These are phyloP conservation scores for Pica pica DNA, from an alignment of 2,113 vertebrate species.

Conservation along the genomic window DNA sequence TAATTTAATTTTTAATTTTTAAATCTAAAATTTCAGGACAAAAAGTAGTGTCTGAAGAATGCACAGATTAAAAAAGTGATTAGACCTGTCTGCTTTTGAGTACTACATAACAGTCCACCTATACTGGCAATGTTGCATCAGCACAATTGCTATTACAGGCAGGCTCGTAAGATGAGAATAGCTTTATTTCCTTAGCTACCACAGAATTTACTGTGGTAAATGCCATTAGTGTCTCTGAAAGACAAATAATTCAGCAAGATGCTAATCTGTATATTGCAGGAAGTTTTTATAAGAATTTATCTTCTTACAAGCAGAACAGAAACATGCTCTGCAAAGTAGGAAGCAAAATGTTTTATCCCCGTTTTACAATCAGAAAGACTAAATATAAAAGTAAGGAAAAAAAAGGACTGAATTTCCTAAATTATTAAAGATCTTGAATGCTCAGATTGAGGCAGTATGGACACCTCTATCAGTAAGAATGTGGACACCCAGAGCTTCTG, in stretches of 20 bases:
- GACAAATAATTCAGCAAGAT: neutral
- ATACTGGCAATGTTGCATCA: neutral
- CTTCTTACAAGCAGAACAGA: neutral
- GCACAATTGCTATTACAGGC: neutral
- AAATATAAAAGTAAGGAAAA: neutral
- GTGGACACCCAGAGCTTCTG: neutral
- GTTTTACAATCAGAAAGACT: neutral
- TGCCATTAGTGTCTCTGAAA: neutral
- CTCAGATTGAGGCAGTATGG: neutral
- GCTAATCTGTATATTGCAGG: neutral
- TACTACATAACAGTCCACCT: neutral
- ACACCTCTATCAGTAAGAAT: neutral
- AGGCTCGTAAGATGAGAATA: neutral
- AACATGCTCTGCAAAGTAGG: neutral
- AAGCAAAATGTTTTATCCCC: neutral
- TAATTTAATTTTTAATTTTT: neutral
- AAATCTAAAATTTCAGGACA: neutral
- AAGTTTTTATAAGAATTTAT: neutral
- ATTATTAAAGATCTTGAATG: neutral
- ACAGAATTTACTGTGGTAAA: neutral
- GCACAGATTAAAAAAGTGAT: neutral
- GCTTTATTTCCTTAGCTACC: neutral
- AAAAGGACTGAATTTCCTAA: neutral
- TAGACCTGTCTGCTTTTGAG: neutral
- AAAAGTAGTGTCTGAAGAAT: neutral